A percentile compares a stretch with the other conserved stretches of the same genome.
Evolutionary conservation across 2,113 vertebrate species (phyloP).

Genomic region (Ptyas mucosa): DNA sequence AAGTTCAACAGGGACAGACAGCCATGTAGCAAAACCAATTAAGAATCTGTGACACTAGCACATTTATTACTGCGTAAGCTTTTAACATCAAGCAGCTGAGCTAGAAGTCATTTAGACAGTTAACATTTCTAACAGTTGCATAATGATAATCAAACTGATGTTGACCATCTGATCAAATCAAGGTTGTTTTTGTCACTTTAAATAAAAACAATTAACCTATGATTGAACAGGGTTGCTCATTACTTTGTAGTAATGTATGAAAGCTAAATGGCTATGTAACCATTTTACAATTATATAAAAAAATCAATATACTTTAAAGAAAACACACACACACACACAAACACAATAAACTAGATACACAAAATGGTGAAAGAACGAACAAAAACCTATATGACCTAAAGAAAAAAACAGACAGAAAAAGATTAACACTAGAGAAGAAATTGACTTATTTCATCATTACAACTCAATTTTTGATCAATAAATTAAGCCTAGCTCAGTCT

Average conservation of each 20-base stretch:
- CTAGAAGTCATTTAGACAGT: background rate
- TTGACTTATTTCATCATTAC: background rate
- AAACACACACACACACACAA: background rate
- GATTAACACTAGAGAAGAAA: background rate
- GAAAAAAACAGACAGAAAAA: background rate
- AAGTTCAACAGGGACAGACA: background rate
- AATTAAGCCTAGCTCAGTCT: background rate
- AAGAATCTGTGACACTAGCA: background rate
- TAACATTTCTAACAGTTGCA: background rate
- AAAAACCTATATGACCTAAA: background rate
- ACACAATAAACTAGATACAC: background rate
- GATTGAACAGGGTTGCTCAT: background rate
- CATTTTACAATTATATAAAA: background rate
- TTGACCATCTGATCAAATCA: background rate
- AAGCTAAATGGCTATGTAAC: background rate
- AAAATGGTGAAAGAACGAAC: background rate
- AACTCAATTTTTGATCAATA: background rate
- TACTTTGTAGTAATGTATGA: background rate
- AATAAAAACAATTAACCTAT: background rate
- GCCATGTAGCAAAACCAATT: background rate
- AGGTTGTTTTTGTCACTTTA: background rate
- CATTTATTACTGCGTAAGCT: background rate
- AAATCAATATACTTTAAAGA: background rate
- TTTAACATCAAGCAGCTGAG: background rate
- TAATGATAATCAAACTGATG: background rate